These are phyloP conservation scores for Heteronetta atricapilla DNA, from an alignment of 2,113 vertebrate species.

Conservation along the genomic window DNA sequence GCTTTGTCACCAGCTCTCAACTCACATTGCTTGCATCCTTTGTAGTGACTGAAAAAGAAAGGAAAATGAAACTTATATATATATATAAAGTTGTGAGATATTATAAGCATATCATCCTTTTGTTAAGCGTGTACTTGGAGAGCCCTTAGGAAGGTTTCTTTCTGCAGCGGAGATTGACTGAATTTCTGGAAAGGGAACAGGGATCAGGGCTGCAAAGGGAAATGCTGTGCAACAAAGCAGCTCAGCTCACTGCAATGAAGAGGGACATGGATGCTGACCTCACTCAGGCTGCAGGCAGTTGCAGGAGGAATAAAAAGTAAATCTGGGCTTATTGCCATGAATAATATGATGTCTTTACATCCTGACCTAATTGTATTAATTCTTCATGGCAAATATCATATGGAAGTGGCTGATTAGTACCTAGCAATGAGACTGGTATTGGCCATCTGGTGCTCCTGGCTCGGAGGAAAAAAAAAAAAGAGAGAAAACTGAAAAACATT, in stretches of 20 bases:
- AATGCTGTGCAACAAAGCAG: background rate
- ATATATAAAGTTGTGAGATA: background rate
- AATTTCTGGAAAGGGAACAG: background rate
- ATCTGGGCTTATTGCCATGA: slow-evolving; percentile 60
- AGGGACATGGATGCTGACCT: slow-evolving; percentile 1
- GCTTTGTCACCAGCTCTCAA: background rate
- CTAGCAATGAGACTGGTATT: slow-evolving; percentile 21
- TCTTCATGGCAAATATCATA: slow-evolving; percentile 61
- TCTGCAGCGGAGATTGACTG: background rate
- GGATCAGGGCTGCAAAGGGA: background rate
- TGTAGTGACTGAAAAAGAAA: background rate
- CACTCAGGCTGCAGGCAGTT: background rate
- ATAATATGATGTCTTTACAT: slow-evolving; percentile 66
- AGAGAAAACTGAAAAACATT: slow-evolving; percentile 12
- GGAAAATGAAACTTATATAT: background rate
- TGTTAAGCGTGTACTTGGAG: background rate
- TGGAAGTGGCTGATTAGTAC: slow-evolving; percentile 49
- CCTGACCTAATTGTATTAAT: slow-evolving; percentile 67
- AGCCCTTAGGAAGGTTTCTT: background rate
- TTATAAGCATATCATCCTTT: background rate
- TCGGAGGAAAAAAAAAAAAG: background rate
- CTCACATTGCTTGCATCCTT: background rate
- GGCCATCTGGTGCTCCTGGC: slow-evolving; percentile 32
- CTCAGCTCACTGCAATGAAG: background rate
- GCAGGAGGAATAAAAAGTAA: slow-evolving; percentile 32